Evolutionary conservation across 2,888 invertebrate genomes (phyloP).

Genomic region (Heliconius hortense): DNA sequence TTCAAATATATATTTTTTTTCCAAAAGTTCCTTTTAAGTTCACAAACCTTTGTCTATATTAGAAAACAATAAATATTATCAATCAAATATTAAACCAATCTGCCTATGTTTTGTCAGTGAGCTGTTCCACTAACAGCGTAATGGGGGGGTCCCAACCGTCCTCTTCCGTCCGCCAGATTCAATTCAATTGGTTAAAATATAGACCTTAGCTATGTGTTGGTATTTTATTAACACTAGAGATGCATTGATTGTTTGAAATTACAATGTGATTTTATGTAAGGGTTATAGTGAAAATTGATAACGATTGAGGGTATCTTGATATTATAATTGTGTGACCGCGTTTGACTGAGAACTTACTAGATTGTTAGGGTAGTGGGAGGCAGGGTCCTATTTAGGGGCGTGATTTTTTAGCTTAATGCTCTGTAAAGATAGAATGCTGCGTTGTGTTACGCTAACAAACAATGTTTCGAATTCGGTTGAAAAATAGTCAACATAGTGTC

Average conservation of each 20-base stretch:
- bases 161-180: constrained; percentile 59
- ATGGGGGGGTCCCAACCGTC: constrained; percentile 58
- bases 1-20: background rate
- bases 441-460: no score
- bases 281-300: background rate
- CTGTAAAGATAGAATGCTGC: no score
- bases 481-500: no score
- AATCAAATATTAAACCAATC: constrained; percentile 48
- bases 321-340: no score
- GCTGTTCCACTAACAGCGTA: constrained; percentile 58
- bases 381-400: no score
- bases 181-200: constrained; percentile 51
- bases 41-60: constrained; percentile 2
- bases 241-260: constrained; percentile 7
- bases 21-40: background rate
- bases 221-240: constrained; percentile 33
- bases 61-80: constrained; percentile 40
- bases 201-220: constrained; percentile 36
- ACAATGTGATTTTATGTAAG: background rate
- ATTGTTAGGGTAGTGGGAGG: no score
- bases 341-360: no score
- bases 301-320: background rate
- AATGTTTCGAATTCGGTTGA: no score
- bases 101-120: constrained; percentile 69
- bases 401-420: no score